These are phyloP conservation scores for Callaeas wilsoni DNA, from an alignment of 2,113 vertebrate species.

Conservation along the genomic window DNA sequence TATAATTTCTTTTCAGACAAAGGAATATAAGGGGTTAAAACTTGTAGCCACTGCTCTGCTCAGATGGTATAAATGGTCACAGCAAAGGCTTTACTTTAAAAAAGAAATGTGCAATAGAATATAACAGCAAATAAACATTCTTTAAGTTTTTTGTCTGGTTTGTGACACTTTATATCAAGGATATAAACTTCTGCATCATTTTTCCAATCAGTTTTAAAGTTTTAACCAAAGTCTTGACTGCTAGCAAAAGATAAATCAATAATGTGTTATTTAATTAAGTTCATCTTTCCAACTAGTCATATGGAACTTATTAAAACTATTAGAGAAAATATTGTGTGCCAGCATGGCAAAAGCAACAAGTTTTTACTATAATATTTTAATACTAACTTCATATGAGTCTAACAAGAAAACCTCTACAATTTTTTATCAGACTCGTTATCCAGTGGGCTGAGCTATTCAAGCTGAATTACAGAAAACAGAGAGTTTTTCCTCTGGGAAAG, in stretches of 20 bases:
- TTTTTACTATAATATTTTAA: background rate
- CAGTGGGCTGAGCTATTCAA: background rate
- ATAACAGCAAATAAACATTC: background rate
- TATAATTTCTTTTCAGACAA: background rate
- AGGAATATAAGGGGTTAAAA: background rate
- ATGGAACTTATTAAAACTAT: constrained; percentile 11
- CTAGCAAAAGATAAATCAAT: background rate
- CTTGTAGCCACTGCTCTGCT: background rate
- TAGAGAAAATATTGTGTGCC: background rate
- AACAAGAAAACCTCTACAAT: background rate
- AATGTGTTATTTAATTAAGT: background rate
- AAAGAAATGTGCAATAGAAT: background rate
- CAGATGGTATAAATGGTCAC: background rate
- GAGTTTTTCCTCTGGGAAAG: background rate
- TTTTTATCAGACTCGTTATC: background rate
- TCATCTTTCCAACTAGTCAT: background rate
- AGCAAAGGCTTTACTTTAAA: background rate
- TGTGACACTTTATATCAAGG: background rate
- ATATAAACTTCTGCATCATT: background rate
- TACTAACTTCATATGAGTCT: background rate
- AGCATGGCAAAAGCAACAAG: background rate
- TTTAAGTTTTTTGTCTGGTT: background rate
- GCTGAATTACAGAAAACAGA: background rate
- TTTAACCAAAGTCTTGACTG: background rate
- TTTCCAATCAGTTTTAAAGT: background rate